Base-by-base conservation (phyloP, 2,113 vertebrate genomes). In the Edolisoma coerulescens region DNA sequence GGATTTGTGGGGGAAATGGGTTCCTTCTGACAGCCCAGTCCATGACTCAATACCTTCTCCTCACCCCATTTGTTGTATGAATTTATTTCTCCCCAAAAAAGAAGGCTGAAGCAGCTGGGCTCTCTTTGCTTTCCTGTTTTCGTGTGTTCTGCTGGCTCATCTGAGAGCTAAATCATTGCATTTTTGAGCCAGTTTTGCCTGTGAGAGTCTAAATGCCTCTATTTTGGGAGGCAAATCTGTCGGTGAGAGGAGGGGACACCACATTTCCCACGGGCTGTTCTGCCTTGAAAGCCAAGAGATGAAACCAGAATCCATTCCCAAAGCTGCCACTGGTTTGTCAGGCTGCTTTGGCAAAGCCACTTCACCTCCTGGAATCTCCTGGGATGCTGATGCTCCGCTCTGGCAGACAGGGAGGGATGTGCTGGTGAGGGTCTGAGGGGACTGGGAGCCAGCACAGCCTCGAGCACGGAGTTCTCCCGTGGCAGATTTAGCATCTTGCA, bases 391-490 rank as follows among this genome's bases (percentile, higher is more conserved):
- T 79, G 65, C 75, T 71, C 49, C 17, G 0, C 20, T 8, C 75
- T 87, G 65, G 65, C 75, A 71, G 39, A 13, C 30, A 10, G 32
- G 30, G 19, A 61, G 6, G 37, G n/a, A n/a, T 63, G 24, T 77
- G 50, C 28, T 68, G 75, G 21, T 35, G 49, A 60, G 52, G 79
- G 24, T n/a, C 82, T 69, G 83, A 61, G 42, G 28, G 35, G 13
- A 27, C 41, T 49, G 70, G 33, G 28, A 91, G 39, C 54, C 68
- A 87, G 39, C 65, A 75, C 39, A 91, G 10, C 30, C 57, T 54
- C 3, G 1, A 50, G 70, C 53, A 44, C 1, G 3, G 20, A 41
- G 37, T 4, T 94, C 45, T 64, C 59, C 10, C 3, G 0, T 21
- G 81, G 50, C 28, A 69, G 41, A 57, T 90, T 80, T 19, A 76